Conservation (phyloP, 2,797 vertebrate genomes). For the Malurus leucopterus region DNA sequence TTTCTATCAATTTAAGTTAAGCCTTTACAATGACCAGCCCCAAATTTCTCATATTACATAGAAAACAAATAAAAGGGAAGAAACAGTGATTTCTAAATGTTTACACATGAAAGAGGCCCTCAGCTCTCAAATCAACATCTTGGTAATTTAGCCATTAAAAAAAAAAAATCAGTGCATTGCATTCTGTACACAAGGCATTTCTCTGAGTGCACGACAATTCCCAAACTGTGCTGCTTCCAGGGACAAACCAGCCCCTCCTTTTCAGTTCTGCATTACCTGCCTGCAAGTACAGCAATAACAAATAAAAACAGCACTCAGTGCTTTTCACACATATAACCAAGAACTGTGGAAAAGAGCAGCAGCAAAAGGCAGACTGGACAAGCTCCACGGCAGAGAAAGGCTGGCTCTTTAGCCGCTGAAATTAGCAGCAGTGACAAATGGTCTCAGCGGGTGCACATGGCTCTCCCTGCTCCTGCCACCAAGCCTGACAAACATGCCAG, state of each 20-base stretch:
- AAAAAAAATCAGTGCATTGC: background rate
- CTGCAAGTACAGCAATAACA: background rate
- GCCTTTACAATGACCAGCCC: background rate
- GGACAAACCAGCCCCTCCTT: accelerated
- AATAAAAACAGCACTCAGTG: background rate
- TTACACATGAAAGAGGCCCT: background rate
- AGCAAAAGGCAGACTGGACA: background rate
- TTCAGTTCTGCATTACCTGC: background rate
- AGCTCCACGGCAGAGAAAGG: background rate
- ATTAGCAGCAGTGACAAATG: background rate
- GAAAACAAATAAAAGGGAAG: background rate
- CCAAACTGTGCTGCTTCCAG: background rate
- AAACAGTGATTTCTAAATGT: background rate
- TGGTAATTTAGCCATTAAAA: background rate
- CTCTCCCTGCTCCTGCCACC: background rate
- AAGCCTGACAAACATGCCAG: background rate
- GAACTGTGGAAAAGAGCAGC: background rate
- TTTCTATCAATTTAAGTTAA: slow-evolving; percentile 11
- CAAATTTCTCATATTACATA: background rate
- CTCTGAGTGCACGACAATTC: accelerated
- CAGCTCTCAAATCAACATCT: background rate
- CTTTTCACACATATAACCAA: background rate
- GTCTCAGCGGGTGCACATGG: background rate
- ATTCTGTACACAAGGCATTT: background rate
- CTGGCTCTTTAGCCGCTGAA: background rate